A percentile compares a stretch with the other conserved stretches of the same genome.
Conservation (phyloP, 2,113 vertebrate genomes). For the Datnioides undecimradiatus region DNA sequence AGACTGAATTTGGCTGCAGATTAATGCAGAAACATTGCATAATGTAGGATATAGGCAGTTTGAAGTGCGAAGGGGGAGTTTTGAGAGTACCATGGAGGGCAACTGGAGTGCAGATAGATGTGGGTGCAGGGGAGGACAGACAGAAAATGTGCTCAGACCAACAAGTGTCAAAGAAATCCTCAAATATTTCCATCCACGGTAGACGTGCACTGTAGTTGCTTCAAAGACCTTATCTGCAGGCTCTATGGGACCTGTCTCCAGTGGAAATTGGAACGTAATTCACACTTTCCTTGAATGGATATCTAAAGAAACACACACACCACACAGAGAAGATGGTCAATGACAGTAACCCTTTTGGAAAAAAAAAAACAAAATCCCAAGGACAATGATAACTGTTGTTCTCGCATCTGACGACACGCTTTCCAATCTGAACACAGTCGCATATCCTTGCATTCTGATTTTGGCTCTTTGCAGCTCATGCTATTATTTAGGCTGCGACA, state of each 20-base stretch:
- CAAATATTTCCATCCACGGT: constrained; percentile 25
- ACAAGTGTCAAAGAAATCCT: constrained; percentile 28
- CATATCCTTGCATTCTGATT: constrained; percentile 16
- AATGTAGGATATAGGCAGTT: constrained; percentile 21
- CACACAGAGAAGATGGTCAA: constrained; percentile 16
- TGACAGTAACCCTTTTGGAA: constrained; percentile 5
- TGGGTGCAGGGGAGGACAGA: constrained; percentile 12
- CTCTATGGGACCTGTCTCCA: constrained; percentile 16
- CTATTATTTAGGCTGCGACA: constrained; percentile 56
- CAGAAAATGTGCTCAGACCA: constrained; percentile 23
- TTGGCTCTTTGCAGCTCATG: constrained; percentile 14
- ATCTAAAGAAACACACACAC: not conserved
- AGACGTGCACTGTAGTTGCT: constrained; percentile 14
- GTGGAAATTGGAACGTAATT: constrained; percentile 46
- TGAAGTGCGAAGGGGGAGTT: constrained; percentile 35
- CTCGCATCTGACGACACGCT: constrained; percentile 6
- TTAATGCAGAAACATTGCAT: constrained; percentile 40
- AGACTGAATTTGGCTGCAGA: constrained; percentile 41
- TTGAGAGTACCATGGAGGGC: constrained; percentile 12
- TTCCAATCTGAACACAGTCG: constrained; percentile 1
- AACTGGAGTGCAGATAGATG: constrained; percentile 27
- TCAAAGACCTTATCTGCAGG: constrained; percentile 32
- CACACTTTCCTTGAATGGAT: constrained; percentile 29
- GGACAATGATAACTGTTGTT: constrained; percentile 14
- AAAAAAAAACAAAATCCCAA: constrained; percentile 8